These are phyloP conservation scores for Ictalurus furcatus DNA, from an alignment of 2,113 vertebrate genomes.

Conservation along the genomic window DNA sequence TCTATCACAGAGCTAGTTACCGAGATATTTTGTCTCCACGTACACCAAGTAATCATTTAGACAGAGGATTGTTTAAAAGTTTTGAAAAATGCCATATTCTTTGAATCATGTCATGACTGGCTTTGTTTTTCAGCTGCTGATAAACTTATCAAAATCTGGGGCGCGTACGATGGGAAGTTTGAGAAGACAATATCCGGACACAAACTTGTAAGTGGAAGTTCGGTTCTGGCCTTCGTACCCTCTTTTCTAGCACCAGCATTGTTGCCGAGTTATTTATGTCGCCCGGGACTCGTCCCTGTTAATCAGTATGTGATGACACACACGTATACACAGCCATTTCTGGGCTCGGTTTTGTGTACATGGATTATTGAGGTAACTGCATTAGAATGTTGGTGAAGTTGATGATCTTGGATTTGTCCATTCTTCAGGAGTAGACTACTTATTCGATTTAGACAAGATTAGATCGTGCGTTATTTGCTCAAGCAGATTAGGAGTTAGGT, in stretches of 20 bases:
- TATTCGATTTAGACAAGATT: not conserved
- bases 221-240: not conserved
- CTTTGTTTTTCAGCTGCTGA: conserved; percentile 84
- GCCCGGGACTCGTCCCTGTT: not conserved
- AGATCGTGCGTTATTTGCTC: not conserved
- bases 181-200: conserved; percentile 98
- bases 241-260: not conserved
- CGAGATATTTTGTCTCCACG: not conserved
- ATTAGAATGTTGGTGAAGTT: not conserved
- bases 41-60: not conserved
- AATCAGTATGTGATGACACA: not conserved
- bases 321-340: not conserved
- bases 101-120: not conserved
- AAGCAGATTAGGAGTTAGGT: not conserved
- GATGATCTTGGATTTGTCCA: not conserved
- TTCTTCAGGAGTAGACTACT: not conserved
- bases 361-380: not conserved
- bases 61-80: not conserved
- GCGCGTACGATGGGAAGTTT: conserved; percentile 97
- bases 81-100: not conserved
- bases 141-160: conserved; percentile 99
- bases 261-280: not conserved
- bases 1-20: not conserved
- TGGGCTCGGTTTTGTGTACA: not conserved
- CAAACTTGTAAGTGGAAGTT: conserved; percentile 85